A percentile compares a stretch with the other conserved stretches of the same genome.
Conservation (phyloP, 2,888 invertebrate genomes). For the Dasypolia templi region DNA sequence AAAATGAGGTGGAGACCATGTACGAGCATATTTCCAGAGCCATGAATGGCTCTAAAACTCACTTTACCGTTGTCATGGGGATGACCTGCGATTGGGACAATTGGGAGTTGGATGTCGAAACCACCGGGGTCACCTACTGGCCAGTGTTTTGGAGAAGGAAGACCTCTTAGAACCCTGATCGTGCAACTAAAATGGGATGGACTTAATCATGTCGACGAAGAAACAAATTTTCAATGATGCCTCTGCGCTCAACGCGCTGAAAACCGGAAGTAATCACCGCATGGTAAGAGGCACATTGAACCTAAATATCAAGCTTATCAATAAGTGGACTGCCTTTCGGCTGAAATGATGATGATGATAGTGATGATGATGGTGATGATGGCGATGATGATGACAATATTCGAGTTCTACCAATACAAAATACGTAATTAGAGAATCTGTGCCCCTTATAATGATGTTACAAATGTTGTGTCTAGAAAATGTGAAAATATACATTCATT, state of each 20-base stretch:
- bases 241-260: background rate
- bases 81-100: no score
- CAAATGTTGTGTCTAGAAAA: background rate
- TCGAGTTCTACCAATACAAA: background rate
- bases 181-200: background rate
- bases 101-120: background rate
- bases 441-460: no score
- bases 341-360: background rate
- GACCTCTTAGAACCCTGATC: background rate
- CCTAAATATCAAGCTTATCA: background rate
- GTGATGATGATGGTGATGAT: background rate
- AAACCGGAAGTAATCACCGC: background rate
- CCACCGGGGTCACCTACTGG: background rate
- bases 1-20: background rate
- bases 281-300: background rate
- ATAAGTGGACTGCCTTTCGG: background rate
- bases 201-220: background rate
- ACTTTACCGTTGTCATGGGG: background rate
- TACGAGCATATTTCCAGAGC: background rate
- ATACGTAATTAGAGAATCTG: background rate
- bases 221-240: background rate
- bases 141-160: background rate
- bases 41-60: background rate
- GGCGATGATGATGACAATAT: background rate
- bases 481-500: background rate